Base-by-base conservation (phyloP, 1,140 invertebrate species). In the Bradysia coprophila region DNA sequence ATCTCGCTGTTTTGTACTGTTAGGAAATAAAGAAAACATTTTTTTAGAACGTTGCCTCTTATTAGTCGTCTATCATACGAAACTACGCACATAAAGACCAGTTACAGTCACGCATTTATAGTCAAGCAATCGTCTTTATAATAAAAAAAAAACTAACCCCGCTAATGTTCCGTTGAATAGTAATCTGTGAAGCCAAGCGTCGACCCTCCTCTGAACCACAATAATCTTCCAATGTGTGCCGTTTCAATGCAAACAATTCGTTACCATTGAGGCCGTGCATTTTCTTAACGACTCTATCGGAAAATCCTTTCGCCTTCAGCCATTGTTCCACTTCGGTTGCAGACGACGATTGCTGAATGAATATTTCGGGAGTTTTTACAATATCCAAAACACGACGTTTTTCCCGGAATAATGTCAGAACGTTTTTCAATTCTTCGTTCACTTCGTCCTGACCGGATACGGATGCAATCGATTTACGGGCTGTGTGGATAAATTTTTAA, bases 241-340 rank as follows among this genome's bases (percentile, higher is more conserved):
- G 66, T 1, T 69, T 69, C 15, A 85, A 59, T 4, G 62, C 63
- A 53, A 90, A 84, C 36, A 89, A 53, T 50, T 83, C 73, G 42
- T 71, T 63, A 0, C 82, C 85, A 28, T 68, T 67, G 45, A 82
- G 64, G 9, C 71, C 72, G 45, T 73, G 65, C 16, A 83, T 64
- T 42, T 75, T 72, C 39, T 71, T 69, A 38, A 72, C 63, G 13
- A 80, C 69, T 48, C 61, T 61, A 18, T 71, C 60, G 32, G 72
- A 71, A 60, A 89, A 90, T 24, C 74, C 75, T 57, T 88, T 90
- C 4, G 66, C 69, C 40, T 69, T 63, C 8, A 89, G 59, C 84
- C 84, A 90, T 21, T 69, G 62, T 46, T 75, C 71, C 4, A 89
- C 78, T 51, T 89, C 81, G 1, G 56, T 48, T 1, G 71, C 59